A percentile compares a stretch with the other conserved stretches of the same genome.
These are phyloP conservation scores for Eulithis prunata DNA, from an alignment of 2,888 invertebrate genomes.

Conservation along the genomic window DNA sequence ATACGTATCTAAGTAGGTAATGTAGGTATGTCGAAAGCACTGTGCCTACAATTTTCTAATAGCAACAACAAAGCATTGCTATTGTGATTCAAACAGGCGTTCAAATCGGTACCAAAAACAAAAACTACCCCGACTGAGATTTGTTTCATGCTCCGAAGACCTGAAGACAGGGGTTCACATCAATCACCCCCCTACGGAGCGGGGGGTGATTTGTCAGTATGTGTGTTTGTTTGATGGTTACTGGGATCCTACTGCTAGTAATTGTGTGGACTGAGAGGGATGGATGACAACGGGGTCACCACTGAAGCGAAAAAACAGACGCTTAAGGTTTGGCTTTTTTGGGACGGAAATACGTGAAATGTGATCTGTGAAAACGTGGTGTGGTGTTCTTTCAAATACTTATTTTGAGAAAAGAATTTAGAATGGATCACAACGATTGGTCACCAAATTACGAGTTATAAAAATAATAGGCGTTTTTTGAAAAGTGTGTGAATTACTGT, in stretches of 20 bases:
- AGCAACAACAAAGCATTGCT: conserved; percentile 19
- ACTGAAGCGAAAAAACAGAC: conserved; percentile 23
- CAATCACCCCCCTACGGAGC: conserved; percentile 51
- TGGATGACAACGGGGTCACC: conserved; percentile 37
- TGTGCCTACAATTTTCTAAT: conserved; percentile 8
- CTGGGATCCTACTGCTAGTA: conserved; percentile 36
- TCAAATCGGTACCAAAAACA: conserved; percentile 13
- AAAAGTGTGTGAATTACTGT: no score
- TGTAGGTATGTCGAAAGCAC: neutral
- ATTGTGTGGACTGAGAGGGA: conserved; percentile 41
- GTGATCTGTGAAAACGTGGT: no score
- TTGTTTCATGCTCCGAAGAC: conserved; percentile 38
- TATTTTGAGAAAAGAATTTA: no score
- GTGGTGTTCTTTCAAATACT: no score
- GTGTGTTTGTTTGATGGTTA: conserved; percentile 50
- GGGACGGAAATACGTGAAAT: neutral
- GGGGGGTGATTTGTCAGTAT: conserved; percentile 37
- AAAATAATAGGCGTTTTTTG: no score
- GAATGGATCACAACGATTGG: no score
- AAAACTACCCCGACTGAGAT: conserved; percentile 29
- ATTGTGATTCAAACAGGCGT: conserved; percentile 16
- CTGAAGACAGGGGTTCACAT: conserved; percentile 60
- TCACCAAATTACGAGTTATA: no score
- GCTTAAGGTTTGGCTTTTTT: conserved; percentile 5
- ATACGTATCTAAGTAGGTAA: no score